Evolutionary conservation across 2,797 vertebrate genomes (phyloP).

Genomic region (Kryptopterus vitreolus): DNA sequence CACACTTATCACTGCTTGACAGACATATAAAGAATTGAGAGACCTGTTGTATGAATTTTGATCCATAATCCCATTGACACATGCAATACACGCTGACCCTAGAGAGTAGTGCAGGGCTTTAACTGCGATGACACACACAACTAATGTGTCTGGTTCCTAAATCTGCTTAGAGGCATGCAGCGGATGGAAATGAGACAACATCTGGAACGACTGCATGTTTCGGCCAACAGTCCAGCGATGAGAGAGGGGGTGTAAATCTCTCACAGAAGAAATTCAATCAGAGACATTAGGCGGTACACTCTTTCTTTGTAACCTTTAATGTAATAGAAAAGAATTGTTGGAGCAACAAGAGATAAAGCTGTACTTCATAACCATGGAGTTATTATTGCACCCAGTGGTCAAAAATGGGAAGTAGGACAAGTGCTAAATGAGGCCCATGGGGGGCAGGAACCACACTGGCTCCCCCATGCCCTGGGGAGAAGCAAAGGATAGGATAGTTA

Average conservation of each 20-base stretch:
- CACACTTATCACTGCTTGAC: constrained; percentile 22
- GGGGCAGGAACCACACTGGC: neutral
- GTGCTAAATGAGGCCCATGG: neutral
- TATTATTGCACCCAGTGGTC: constrained; percentile 2
- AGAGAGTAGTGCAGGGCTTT: constrained; percentile 28
- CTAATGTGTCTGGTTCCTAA: constrained; percentile 41
- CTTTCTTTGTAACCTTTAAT: constrained; percentile 22
- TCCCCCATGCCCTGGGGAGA: neutral
- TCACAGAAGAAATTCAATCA: constrained; percentile 45
- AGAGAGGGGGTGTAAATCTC: constrained; percentile 25
- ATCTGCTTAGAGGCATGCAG: constrained; percentile 9
- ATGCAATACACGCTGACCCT: constrained; percentile 41
- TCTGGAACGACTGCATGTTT: constrained; percentile 33
- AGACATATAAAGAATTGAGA: constrained; percentile 28
- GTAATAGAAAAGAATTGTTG: constrained; percentile 18
- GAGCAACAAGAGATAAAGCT: constrained; percentile 35
- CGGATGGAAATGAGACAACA: constrained; percentile 26
- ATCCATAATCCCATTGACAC: constrained; percentile 40
- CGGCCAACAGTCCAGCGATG: neutral
- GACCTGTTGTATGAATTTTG: constrained; percentile 46
- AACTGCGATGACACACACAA: constrained; percentile 49
- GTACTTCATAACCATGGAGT: neutral
- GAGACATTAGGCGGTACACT: constrained; percentile 8
- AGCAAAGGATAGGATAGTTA: neutral
- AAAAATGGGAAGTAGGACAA: constrained; percentile 10